A percentile compares a stretch with the other conserved stretches of the same genome.
These are phyloP conservation scores for Pituophis catenifer DNA, from an alignment of 2,113 vertebrate genomes.

Conservation along the genomic window DNA sequence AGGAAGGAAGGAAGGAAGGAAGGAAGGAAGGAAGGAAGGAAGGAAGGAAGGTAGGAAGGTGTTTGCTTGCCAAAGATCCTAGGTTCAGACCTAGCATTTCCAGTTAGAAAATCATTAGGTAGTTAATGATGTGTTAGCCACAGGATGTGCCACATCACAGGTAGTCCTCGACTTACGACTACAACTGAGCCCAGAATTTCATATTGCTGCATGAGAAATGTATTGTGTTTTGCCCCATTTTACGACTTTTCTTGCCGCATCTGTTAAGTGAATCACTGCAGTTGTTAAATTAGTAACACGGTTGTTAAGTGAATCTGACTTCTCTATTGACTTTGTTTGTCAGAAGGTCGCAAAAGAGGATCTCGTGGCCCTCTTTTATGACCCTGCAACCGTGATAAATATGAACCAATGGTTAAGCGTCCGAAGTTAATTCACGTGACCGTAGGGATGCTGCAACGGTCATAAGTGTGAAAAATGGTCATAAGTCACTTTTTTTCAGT, in stretches of 20 bases:
- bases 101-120: background rate
- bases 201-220: background rate
- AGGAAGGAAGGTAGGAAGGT: too few species aligned
- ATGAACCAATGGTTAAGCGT: background rate
- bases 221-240: background rate
- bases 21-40: too few species aligned
- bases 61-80: background rate
- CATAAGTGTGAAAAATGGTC: background rate
- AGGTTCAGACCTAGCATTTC: background rate
- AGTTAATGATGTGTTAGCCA: background rate
- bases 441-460: background rate
- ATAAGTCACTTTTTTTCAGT: background rate
- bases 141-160: background rate
- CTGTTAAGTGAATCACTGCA: background rate
- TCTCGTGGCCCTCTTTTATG: background rate
- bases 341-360: background rate
- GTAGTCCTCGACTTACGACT: background rate
- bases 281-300: background rate
- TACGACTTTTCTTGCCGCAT: background rate
- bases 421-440: background rate
- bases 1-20: too few species aligned
- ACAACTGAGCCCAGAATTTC: background rate
- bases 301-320: background rate
- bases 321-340: background rate
- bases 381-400: background rate